Percentiles rank a stretch among this genome's conserved stretches.
Conservation (phyloP, 2,888 invertebrate genomes). For the Cephus runcator region DNA sequence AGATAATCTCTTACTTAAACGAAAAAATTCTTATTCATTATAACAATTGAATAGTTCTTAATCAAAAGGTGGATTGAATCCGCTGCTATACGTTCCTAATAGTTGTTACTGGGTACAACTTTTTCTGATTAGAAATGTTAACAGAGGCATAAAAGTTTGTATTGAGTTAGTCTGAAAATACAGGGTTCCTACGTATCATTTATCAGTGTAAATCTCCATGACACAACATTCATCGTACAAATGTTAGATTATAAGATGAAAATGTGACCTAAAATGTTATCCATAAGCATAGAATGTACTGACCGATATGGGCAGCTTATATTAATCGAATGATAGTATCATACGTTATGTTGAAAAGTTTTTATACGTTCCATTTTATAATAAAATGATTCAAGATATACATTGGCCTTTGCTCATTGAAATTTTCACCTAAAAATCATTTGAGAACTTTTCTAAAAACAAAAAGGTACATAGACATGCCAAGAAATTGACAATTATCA, state of each 20-base stretch:
- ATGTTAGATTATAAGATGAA: background rate
- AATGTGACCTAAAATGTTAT: background rate
- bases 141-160: background rate
- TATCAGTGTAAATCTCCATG: background rate
- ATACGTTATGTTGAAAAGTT: slow-evolving; percentile 29
- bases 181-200: background rate
- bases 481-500: slow-evolving; percentile 31
- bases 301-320: background rate
- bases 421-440: background rate
- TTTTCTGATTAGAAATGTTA: background rate
- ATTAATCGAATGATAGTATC: slow-evolving; percentile 1
- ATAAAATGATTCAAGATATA: slow-evolving; percentile 27
- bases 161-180: background rate
- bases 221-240: slow-evolving; percentile 7
- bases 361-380: slow-evolving; percentile 44
- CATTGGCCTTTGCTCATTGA: background rate
- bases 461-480: background rate
- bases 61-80: background rate
- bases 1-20: background rate
- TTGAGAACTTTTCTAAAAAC: background rate
- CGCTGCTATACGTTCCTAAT: background rate
- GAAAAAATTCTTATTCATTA: background rate
- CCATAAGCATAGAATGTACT: background rate
- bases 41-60: background rate
- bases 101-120: background rate